Percentiles rank a stretch among this genome's conserved stretches.
phyloP scores from a whole-genome alignment of 2,888 invertebrate genomes.

The Melangyna quadrimaculata region DNA sequence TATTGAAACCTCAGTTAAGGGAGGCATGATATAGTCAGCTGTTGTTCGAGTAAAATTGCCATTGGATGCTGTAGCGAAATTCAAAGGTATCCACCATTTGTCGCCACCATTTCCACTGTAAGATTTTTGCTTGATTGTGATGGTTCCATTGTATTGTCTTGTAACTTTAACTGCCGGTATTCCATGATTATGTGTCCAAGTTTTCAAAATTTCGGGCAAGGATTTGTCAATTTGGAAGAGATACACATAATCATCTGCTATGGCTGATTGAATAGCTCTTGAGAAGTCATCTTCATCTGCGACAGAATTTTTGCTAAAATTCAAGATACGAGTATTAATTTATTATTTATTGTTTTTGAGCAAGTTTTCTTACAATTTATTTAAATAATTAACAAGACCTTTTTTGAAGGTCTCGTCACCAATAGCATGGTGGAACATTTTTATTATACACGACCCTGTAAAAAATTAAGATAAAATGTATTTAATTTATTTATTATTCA shows the following conservation, averaged over 20 bases:
- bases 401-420: slow-evolving; percentile 76
- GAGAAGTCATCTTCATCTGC: slow-evolving; percentile 78
- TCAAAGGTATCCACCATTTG: slow-evolving; percentile 79
- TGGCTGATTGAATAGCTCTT: slow-evolving; percentile 74
- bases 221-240: slow-evolving; percentile 74
- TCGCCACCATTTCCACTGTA: slow-evolving; percentile 73
- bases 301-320: slow-evolving; percentile 77
- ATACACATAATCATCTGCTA: slow-evolving; percentile 73
- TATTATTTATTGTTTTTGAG: not conserved
- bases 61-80: slow-evolving; percentile 76
- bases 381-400: slow-evolving; percentile 75
- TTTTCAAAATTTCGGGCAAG: slow-evolving; percentile 83
- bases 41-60: slow-evolving; percentile 75
- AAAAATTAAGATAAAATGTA: not conserved
- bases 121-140: slow-evolving; percentile 83
- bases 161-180: slow-evolving; percentile 83
- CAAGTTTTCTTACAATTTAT: slow-evolving; percentile 77
- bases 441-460: slow-evolving; percentile 77
- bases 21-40: slow-evolving; percentile 78
- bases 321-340: slow-evolving; percentile 47
- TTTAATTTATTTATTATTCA: too few species aligned
- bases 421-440: slow-evolving; percentile 80
- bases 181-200: slow-evolving; percentile 85
- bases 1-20: slow-evolving; percentile 74
- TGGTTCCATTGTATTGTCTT: slow-evolving; percentile 82